Evolutionary conservation across 2,888 invertebrate species (phyloP), one percentile per base, ranked within the genome.

Genomic region (Lapara coniferarum): DNA sequence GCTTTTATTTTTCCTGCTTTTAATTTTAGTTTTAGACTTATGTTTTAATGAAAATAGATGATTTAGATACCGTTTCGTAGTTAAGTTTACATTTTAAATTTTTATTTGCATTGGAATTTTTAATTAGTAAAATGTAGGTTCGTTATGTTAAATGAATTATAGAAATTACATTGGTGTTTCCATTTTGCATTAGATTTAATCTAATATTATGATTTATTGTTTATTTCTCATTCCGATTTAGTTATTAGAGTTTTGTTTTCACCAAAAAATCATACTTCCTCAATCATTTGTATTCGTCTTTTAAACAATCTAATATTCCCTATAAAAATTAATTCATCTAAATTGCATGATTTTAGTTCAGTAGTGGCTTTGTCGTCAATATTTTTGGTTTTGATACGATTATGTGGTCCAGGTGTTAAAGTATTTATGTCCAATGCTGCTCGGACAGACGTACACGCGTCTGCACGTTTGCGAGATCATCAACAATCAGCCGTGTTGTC

Each of bases 381-480:
- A 19, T 49, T 19, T 63, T 44, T 58, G 68, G 68, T 58, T 49
- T 58, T 57, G 56, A 49, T 59, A 51, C 30, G 6, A 69, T 53
- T 30, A 67, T 71, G 66, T 69, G 67, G 58, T 49, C 75, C 85
- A 92, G 89, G 89, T 92, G 80, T 85, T 92, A 88, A 83, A 80
- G 71, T 86, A 85, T 89, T 86, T 90, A 81, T 86, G 78, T 76
- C 82, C 82, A 86, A 89, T 82, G 93, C 93, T 89, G 92, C 92
- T 86, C 82, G 92, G 91, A 91, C 97, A 98, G 98, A 97, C 97
- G 77, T 98, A 98, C 95, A 97, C 97, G 85, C 97, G 97, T 89
- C 96, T 98, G 78, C 97, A 98, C 94, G 97, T 97, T 89, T 98
- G 97, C 94, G 97, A 97, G 86, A 92, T 95, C 85, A 96, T 97